phyloP scores from a whole-genome alignment of 2,797 vertebrate species.

The Anguilla pacifica region DNA sequence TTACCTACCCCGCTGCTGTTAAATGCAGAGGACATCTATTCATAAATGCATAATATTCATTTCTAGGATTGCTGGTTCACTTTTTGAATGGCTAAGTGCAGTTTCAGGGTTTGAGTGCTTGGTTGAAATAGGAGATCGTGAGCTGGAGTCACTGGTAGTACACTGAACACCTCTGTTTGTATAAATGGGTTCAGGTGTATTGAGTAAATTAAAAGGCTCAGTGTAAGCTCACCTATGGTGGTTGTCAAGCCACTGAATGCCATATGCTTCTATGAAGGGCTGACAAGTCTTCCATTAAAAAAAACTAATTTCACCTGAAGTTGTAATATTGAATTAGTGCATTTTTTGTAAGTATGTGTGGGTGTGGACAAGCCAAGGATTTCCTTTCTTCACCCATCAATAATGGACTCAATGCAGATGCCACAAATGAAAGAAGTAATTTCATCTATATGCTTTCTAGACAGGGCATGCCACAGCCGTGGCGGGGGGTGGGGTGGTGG shows the following conservation, averaged over 20 bases:
- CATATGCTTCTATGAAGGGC: neutral
- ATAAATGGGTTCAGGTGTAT: neutral
- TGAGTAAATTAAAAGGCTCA: neutral
- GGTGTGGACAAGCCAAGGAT: constrained; percentile 47
- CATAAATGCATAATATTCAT: neutral
- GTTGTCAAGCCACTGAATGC: neutral
- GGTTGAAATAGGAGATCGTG: neutral
- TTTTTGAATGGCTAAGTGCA: neutral
- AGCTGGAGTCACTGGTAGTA: neutral
- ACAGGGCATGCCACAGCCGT: no score
- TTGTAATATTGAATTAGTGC: neutral
- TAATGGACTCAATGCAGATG: constrained; percentile 60
- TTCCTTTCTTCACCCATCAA: constrained; percentile 54
- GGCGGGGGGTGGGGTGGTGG: no score
- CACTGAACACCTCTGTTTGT: neutral
- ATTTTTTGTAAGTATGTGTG: constrained; percentile 47
- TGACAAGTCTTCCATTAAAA: neutral
- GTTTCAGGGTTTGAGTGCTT: neutral
- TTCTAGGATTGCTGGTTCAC: neutral
- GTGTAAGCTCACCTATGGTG: neutral
- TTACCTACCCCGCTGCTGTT: neutral
- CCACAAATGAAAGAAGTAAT: constrained; percentile 47
- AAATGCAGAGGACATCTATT: neutral
- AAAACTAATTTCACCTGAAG: neutral
- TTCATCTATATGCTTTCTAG: no score